Percentiles rank a stretch among this genome's conserved stretches.
Evolutionary conservation across 2,888 invertebrate genomes (phyloP).

Genomic region (Phragmatobia fuliginosa): DNA sequence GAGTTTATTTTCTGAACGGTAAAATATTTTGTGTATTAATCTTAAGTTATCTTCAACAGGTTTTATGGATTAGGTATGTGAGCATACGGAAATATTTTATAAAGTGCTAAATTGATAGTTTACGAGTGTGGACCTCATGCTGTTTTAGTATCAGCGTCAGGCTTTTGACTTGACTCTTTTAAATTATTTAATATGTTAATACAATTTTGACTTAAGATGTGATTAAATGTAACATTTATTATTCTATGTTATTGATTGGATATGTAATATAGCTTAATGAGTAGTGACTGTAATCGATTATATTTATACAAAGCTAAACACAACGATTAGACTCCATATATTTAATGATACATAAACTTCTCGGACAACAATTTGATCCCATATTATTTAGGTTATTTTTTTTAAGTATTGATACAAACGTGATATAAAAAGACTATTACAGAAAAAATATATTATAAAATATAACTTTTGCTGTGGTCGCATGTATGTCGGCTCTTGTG

Average conservation of each 20-base stretch:
- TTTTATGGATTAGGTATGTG: conserved; percentile 4
- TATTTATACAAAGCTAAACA: not conserved
- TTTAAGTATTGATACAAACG: too few relatives aligned
- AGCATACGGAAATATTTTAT: conserved; percentile 9
- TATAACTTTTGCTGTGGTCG: too few relatives aligned
- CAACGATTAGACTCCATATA: not conserved
- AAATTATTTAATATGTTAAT: not conserved
- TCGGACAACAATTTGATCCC: not conserved
- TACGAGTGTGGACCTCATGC: not conserved
- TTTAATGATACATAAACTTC: not conserved
- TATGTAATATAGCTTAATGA: not conserved
- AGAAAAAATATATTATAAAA: too few relatives aligned
- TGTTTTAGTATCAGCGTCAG: conserved; percentile 1
- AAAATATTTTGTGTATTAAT: conserved; percentile 21
- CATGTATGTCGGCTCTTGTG: too few relatives aligned
- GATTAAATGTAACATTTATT: not conserved
- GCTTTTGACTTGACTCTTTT: not conserved
- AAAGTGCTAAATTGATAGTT: conserved; percentile 14
- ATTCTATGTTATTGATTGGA: not conserved
- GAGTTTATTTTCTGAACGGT: conserved; percentile 25
- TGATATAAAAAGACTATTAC: too few relatives aligned
- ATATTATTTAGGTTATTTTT: too few relatives aligned
- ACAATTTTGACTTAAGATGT: not conserved
- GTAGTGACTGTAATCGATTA: not conserved
- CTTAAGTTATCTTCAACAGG: conserved; percentile 11